Evolutionary conservation across 2,113 vertebrate species (phyloP).

Genomic region (Oncorhynchus gorbuscha): DNA sequence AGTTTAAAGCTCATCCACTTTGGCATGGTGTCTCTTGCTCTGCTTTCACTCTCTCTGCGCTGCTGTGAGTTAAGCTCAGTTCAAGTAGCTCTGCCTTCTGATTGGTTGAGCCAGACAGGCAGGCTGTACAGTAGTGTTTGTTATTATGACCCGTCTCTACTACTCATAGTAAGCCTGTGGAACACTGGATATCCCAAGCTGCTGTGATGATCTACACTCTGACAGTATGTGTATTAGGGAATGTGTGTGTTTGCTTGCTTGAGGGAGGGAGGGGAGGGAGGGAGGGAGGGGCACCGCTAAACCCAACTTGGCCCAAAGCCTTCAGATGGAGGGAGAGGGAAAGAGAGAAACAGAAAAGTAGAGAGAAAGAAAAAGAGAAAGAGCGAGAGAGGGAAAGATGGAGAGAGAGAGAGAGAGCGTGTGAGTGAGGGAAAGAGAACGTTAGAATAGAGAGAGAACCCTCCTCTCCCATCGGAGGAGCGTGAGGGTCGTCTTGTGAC

Average conservation of each 20-base stretch:
- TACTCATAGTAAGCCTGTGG: slow-evolving; percentile 35
- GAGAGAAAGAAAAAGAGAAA: neutral
- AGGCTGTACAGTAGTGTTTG: neutral
- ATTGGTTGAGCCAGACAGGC: neutral
- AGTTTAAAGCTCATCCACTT: slow-evolving; percentile 81
- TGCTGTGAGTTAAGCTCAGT: neutral
- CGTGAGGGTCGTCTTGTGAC: slow-evolving; percentile 49
- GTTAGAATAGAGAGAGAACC: neutral
- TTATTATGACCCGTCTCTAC: neutral
- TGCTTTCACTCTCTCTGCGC: slow-evolving; percentile 9
- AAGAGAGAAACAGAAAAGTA: neutral
- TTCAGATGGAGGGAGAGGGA: neutral
- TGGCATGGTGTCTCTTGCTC: slow-evolving; percentile 62
- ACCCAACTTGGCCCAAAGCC: neutral
- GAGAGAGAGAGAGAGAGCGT: no score
- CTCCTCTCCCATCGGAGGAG: slow-evolving; percentile 5
- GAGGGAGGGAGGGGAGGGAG: no score
- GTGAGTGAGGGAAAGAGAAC: no score
- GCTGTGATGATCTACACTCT: neutral
- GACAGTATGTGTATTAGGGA: neutral
- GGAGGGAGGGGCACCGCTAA: neutral
- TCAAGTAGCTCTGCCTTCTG: slow-evolving; percentile 1
- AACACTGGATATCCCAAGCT: neutral
- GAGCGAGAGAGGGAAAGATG: neutral
- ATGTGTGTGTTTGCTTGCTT: neutral